Evolutionary conservation across 2,797 vertebrate genomes (phyloP), one percentile per base, ranked within the genome.

Genomic region (Otolemur crassicaudatus): DNA sequence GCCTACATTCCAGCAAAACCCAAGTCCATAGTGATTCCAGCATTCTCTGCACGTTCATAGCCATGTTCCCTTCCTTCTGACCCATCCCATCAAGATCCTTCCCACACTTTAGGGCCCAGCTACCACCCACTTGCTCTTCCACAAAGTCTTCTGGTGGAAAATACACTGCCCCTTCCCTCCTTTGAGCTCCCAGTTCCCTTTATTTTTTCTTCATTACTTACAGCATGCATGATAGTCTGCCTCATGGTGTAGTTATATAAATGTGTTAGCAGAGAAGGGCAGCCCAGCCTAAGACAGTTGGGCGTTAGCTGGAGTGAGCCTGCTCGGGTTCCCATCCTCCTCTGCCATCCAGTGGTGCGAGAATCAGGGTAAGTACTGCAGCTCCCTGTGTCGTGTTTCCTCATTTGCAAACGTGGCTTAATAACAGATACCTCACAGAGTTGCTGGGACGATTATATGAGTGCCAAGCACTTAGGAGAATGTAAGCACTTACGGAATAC

Each of bases 11-110:
- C 49, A n/a, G 63, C 67, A 77, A n/a, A 22, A 10, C 22, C 70
- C 7, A 1, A 23, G 27, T 63, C n/a, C 53, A 3, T n/a, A 0
- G 7, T 63, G 40, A 60, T 58, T 65, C 81, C 46, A 67, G 0
- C 12, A 0, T 93, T 25, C 76, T 11, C 46, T 14, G 19, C 19
- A 0, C 23, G 0, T 60, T 31, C 6, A 1, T 29, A 0, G 23
- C 37, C 8, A 0, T 2, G 2, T 23, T 40, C 31, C 43, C 60
- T 7, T 90, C 67, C 23, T 22, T 65, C 73, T 17, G 10, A 75
- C 58, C 23, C 27, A 20, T 29, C 16, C 43, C 8, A 3, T 25
- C 43, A 31, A 29, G 73, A 12, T 56, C 60, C 76, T 37, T 65
- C 27, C 49, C 49, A 5, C 13, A 2, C 34, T 25, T 63, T n/a